A percentile compares a stretch with the other conserved stretches of the same genome.
These are phyloP conservation scores for Prochilodus magdalenae DNA, from an alignment of 2,113 vertebrate genomes.

Conservation along the genomic window DNA sequence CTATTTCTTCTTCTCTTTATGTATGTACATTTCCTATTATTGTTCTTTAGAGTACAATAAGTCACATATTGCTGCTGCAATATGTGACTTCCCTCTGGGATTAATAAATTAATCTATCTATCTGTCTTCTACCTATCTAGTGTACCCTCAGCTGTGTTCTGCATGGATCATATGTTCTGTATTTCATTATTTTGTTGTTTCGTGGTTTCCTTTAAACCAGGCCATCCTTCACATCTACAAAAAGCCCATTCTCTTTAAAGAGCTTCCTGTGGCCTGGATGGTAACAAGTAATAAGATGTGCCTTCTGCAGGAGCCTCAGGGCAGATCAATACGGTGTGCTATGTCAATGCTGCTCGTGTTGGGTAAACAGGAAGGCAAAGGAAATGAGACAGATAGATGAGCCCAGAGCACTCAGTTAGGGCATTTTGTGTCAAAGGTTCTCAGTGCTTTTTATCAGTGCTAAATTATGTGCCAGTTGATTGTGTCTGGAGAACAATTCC, in stretches of 20 bases:
- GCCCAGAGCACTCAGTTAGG: not conserved
- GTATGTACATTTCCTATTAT: too few species aligned
- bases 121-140: too few species aligned
- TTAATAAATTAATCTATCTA: too few species aligned
- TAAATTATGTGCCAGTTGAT: not conserved
- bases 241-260: conserved; percentile 5
- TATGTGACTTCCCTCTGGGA: too few species aligned
- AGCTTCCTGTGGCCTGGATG: conserved; percentile 16
- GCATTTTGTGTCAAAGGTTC: conserved; percentile 13
- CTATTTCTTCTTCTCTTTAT: too few species aligned
- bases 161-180: not conserved
- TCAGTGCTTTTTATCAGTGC: conserved; percentile 4
- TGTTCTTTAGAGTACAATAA: too few species aligned
- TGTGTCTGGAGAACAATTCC: conserved; percentile 8
- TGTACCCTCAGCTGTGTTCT: not conserved
- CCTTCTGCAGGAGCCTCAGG: conserved; percentile 13
- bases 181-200: not conserved
- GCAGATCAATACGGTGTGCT: conserved; percentile 40
- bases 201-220: not conserved
- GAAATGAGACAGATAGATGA: conserved; percentile 20
- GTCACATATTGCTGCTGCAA: too few species aligned
- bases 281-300: conserved; percentile 27
- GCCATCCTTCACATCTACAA: conserved; percentile 15
- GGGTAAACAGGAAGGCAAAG: conserved; percentile 42
- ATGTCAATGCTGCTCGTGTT: conserved; percentile 11